Percentiles rank a stretch among this genome's conserved stretches.
These are phyloP conservation scores for Drosophila tsacasi DNA, from an alignment of 1,140 invertebrate genomes.

Conservation along the genomic window DNA sequence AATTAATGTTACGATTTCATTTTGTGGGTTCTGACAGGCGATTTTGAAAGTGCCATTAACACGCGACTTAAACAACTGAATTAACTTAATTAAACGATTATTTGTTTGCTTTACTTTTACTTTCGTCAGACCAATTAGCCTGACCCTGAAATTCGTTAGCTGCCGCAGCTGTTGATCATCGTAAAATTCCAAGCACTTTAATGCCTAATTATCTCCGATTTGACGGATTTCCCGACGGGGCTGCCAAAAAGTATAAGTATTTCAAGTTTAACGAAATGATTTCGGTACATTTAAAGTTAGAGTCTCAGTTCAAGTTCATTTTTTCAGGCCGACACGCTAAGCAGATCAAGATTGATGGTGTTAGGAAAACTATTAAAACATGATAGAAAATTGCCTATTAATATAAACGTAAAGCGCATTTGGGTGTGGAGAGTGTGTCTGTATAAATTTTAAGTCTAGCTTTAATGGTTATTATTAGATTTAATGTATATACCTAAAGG, in stretches of 20 bases:
- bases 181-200: conserved; percentile 28
- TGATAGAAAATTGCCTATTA: conserved; percentile 27
- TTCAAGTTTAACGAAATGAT: conserved; percentile 3
- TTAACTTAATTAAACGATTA: conserved; percentile 67
- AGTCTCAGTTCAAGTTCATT: conserved; percentile 16
- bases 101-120: conserved; percentile 70
- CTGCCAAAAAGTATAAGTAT: conserved; percentile 5
- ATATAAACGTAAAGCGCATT: background rate
- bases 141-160: conserved; percentile 19
- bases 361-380: conserved; percentile 19
- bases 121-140: conserved; percentile 48
- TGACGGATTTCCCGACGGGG: conserved; percentile 21
- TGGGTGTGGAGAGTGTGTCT: background rate
- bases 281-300: background rate
- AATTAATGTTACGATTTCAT: conserved; percentile 44
- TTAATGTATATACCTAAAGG: background rate
- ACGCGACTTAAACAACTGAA: conserved; percentile 62
- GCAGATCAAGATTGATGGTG: conserved; percentile 10
- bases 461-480: conserved; percentile 2
- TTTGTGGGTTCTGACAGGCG: conserved; percentile 13
- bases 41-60: conserved; percentile 68
- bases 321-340: conserved; percentile 4
- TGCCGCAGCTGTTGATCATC: background rate
- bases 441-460: background rate
- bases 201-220: conserved; percentile 56